Base-by-base conservation (phyloP, 2,113 vertebrate species). In the Trogon melanurus region DNA sequence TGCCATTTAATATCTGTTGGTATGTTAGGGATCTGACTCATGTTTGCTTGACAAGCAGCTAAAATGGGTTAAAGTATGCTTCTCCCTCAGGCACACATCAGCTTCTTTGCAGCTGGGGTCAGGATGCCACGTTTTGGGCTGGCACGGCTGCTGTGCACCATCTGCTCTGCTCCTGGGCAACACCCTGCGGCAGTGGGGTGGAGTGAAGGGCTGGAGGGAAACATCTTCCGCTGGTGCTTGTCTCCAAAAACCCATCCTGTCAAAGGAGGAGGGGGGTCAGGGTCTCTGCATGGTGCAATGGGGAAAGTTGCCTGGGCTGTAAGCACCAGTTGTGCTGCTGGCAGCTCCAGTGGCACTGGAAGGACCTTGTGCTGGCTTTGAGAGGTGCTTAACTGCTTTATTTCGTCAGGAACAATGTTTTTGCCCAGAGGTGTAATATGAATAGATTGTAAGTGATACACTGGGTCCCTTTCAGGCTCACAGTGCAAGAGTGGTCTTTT, bases 1-100 rank as follows among this genome's bases (percentile, higher is more conserved):
- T 81, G 89, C 74, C 86, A 93, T 95, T 75, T 95, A 95, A 75
- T 93, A 75, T 85, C 61, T 92, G 26, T 36, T 79, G 65, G 80
- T 91, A 86, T 92, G 83, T 71, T 84, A 93, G 53, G 32, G 94
- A 89, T 91, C 78, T 95, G 94, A 95, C 76, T 96, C 73, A 67
- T 53, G 73, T 89, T 95, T 48, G 2, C 76, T 82, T 90, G 88
- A 88, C 85, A 83, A 87, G 90, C 54, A 93, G 71, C 94, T 95
- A 91, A 88, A 97, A 81, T 0, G 30, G 64, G 83, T 86, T 95
- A 87, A 92, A 92, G 17, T 84, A 78, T 74, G 47, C 79, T 91
- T 84, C 79, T 95, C 69, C 79, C 88, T 81, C 19, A 75, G 95
- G 94, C 94, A 78, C 48, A 65, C 56, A 58, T 50, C 60, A 71